A percentile compares a stretch with the other conserved stretches of the same genome.
phyloP scores from a whole-genome alignment of 2,888 invertebrate genomes.

The Allophyes oxyacanthae region DNA sequence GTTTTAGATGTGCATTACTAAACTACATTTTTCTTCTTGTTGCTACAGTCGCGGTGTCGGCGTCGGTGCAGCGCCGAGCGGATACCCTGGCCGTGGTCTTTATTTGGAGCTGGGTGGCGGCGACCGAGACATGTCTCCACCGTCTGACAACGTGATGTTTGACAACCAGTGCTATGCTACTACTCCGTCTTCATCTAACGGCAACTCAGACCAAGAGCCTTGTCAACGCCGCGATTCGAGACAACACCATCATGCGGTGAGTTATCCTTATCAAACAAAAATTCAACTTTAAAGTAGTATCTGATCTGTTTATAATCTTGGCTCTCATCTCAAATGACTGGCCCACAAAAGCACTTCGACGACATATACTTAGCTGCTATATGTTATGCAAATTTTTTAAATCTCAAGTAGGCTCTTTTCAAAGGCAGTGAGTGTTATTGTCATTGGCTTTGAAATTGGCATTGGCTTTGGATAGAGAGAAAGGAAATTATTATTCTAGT shows the following conservation, averaged over 20 bases:
- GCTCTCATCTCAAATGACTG: too few species aligned
- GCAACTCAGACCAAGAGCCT: conserved; percentile 96
- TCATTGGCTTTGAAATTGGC: too few species aligned
- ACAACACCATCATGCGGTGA: conserved; percentile 91
- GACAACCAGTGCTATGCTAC: conserved; percentile 99
- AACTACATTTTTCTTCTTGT: background rate
- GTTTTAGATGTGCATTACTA: too few species aligned
- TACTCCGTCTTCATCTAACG: conserved; percentile 97
- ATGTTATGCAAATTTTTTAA: too few species aligned
- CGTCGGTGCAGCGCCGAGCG: conserved; percentile 85
- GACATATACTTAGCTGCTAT: too few species aligned
- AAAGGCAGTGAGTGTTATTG: too few species aligned
- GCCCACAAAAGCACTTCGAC: too few species aligned
- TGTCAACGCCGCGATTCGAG: conserved; percentile 90
- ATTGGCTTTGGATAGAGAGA: too few species aligned
- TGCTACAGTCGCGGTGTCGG: conserved; percentile 79
- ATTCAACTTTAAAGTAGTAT: too few species aligned
- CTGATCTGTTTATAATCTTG: too few species aligned
- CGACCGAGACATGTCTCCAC: conserved; percentile 94
- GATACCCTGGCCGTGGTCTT: conserved; percentile 92
- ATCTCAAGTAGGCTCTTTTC: too few species aligned
- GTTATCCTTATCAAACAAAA: conserved; percentile 20
- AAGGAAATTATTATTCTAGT: too few species aligned
- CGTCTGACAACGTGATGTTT: conserved; percentile 97
- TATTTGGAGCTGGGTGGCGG: conserved; percentile 92